Conservation (phyloP, 2,113 vertebrate species). For the Onychostruthus taczanowskii region DNA sequence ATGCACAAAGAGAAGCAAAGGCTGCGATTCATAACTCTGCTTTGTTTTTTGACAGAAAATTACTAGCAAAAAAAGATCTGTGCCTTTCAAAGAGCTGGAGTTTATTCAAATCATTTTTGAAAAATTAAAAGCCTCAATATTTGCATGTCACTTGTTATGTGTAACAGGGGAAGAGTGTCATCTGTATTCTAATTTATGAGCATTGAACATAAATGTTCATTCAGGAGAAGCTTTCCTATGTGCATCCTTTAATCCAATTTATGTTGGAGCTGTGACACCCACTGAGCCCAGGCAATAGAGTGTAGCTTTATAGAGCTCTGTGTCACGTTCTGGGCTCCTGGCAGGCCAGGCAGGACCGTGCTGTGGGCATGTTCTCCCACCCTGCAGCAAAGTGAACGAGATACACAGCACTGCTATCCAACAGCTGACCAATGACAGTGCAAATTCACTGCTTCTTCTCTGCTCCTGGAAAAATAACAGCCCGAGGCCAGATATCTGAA, state of each 20-base stretch:
- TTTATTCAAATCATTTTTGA: not conserved
- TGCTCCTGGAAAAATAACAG: not conserved
- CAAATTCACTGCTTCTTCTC: not conserved
- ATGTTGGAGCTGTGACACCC: not conserved
- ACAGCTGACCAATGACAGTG: not conserved
- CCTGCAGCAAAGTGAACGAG: not conserved
- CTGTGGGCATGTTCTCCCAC: not conserved
- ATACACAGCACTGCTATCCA: not conserved
- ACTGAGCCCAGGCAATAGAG: not conserved
- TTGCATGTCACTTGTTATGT: not conserved
- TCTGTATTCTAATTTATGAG: not conserved
- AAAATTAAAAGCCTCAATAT: not conserved
- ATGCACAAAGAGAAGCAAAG: not conserved
- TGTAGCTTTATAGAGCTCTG: not conserved
- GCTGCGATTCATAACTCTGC: not conserved
- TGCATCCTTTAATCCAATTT: not conserved
- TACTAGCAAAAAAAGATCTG: not conserved
- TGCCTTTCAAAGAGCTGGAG: not conserved
- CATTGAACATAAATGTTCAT: not conserved
- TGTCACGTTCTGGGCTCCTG: not conserved
- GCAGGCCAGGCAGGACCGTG: fast-evolving
- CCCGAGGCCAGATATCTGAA: not conserved
- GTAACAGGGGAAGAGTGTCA: not conserved
- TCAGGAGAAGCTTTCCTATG: not conserved
- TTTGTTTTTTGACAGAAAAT: not conserved